Evolutionary conservation across 2,888 invertebrate genomes (phyloP), one percentile per base, ranked within the genome.

Genomic region (Lymantria monacha): DNA sequence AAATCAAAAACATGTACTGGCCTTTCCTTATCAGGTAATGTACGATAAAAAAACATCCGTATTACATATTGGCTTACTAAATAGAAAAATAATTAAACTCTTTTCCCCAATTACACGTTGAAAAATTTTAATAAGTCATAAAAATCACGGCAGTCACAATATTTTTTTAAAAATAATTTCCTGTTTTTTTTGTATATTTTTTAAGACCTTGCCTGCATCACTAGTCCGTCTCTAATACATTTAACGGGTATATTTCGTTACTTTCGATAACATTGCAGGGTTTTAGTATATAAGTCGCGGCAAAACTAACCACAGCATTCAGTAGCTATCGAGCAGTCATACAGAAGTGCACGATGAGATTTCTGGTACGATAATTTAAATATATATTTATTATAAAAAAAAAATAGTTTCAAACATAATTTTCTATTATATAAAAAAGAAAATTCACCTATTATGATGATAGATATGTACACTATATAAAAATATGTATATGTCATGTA

Each of bases 271-370:
- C 71, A 65, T 57, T 63, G 68, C 66, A 22, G 64, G 64, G 72
- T 68, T 67, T 69, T 69, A 69, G 76, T 90, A 90, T 90, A 90
- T 83, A 90, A 88, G 86, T 73, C 69, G 73, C 60, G 61, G 64
- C 65, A 59, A 58, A 51, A 63, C 59, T 61, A 63, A 61, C 57
- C 48, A 77, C 61, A 82, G 78, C 63, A 90, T 88, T 90, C 90
- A 90, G 90, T 90, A 90, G 90, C 90, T 87, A 77, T 79, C 86
- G 81, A 75, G 90, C 83, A 90, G 90, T 90, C 90, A 79, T 74
- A 79, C 72, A 82, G 90, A 90, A 90, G 88, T 90, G 83, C 90
- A 90, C 74, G 85, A 90, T 90, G 90, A 90, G 89, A 90, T 90
- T 90, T 76, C 87, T 90, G 89, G 89, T 90, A 85, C 74, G 78